These are phyloP conservation scores for Tetramorium parvispinum DNA, from an alignment of 1,140 invertebrate species.

Conservation along the genomic window DNA sequence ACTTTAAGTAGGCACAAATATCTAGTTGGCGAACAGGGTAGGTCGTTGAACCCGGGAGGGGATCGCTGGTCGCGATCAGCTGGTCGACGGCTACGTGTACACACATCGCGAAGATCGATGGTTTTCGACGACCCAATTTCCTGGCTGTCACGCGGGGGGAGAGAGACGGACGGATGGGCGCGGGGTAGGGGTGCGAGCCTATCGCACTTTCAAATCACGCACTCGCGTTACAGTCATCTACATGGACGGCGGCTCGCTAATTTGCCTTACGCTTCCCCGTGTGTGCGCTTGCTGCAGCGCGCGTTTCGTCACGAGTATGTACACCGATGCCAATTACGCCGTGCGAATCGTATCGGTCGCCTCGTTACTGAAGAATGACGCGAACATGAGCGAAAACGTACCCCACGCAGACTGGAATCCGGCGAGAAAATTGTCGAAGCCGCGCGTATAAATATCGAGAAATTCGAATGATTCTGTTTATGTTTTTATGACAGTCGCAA, in stretches of 20 bases:
- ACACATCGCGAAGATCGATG: constrained; percentile 74
- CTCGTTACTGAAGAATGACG: constrained; percentile 2
- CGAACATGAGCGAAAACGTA: not conserved
- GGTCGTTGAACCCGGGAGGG: constrained; percentile 57
- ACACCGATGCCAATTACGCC: constrained; percentile 41
- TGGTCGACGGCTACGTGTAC: constrained; percentile 70
- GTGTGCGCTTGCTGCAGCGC: not conserved
- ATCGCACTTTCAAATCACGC: constrained; percentile 78
- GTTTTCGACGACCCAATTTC: constrained; percentile 79
- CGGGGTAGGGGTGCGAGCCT: constrained; percentile 14
- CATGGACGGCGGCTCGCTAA: constrained; percentile 48
- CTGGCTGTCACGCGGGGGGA: constrained; percentile 49
- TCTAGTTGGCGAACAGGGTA: constrained; percentile 44
- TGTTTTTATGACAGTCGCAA: not conserved
- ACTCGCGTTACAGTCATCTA: constrained; percentile 51
- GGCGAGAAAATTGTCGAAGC: not conserved
- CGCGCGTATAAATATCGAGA: not conserved
- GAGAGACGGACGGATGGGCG: not conserved
- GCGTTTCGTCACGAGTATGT: constrained; percentile 23
- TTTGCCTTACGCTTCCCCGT: constrained; percentile 35
- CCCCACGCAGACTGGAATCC: not conserved
- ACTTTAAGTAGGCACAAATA: constrained; percentile 58
- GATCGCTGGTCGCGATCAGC: constrained; percentile 73
- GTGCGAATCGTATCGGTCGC: constrained; percentile 39
- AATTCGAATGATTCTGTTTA: not conserved